These are phyloP conservation scores for Chalcosyrphus nemorum DNA, from an alignment of 2,888 invertebrate genomes.

Conservation along the genomic window DNA sequence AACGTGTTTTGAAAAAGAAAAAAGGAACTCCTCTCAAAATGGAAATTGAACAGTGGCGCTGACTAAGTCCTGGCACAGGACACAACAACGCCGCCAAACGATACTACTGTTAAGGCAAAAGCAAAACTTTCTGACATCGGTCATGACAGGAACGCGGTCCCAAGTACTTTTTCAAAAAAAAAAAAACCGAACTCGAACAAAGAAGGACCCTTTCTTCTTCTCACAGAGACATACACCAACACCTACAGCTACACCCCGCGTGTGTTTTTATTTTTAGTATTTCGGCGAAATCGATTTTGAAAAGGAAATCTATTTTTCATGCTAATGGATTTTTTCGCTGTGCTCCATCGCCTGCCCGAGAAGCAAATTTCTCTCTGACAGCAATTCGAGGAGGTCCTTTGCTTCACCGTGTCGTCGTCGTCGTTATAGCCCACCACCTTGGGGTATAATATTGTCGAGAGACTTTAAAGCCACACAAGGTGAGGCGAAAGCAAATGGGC, in stretches of 20 bases:
- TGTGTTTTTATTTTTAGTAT: conserved; percentile 43
- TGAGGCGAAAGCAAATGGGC: conserved; percentile 47
- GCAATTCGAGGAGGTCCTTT: conserved; percentile 11
- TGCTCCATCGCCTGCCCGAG: conserved; percentile 33
- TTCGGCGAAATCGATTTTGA: conserved; percentile 61
- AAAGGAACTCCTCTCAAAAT: conserved; percentile 23
- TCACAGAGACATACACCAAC: neutral
- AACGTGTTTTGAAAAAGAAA: conserved; percentile 5
- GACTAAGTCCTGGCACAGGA: conserved; percentile 55
- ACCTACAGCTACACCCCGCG: too few species aligned
- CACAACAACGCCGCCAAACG: conserved; percentile 16
- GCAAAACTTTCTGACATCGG: conserved; percentile 70
- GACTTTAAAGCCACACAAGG: conserved; percentile 55
- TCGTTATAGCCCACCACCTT: neutral
- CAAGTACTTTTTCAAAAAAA: too few species aligned
- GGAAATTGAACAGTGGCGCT: conserved; percentile 48
- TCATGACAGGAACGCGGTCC: conserved; percentile 44
- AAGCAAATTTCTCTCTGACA: conserved; percentile 41
- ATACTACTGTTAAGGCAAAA: conserved; percentile 51
- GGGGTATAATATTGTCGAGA: conserved; percentile 26
- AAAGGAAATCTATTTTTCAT: conserved; percentile 71
- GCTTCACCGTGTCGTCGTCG: too few species aligned
- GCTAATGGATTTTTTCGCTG: conserved; percentile 66
- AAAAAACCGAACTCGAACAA: neutral
- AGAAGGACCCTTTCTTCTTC: neutral